phyloP scores from a whole-genome alignment of 2,888 invertebrate genomes.

The Euplagia quadripunctaria region DNA sequence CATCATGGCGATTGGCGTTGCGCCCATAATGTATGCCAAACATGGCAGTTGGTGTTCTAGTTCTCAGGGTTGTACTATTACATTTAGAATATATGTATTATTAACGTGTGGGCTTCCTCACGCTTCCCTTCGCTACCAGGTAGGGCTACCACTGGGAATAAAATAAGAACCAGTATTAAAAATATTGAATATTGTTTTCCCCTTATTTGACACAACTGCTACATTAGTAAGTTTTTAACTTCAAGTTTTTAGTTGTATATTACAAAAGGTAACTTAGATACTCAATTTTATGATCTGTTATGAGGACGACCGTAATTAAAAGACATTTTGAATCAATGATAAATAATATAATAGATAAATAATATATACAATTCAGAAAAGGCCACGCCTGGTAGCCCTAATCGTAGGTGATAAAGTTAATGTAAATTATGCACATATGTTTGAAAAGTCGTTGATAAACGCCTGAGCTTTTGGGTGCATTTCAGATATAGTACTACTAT shows the following conservation, averaged over 20 bases:
- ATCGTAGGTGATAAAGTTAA: constrained; percentile 33
- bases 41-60: constrained; percentile 41
- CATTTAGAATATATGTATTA: constrained; percentile 34
- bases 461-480: constrained; percentile 6
- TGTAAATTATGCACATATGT: constrained; percentile 32
- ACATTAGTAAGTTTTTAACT: background rate
- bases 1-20: constrained; percentile 26
- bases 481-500: constrained; percentile 9
- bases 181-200: no score
- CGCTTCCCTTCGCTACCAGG: constrained; percentile 16
- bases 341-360: no score
- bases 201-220: background rate
- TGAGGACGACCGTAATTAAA: background rate
- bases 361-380: background rate
- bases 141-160: background rate
- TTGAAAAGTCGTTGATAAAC: constrained; percentile 18
- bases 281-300: background rate
- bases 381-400: constrained; percentile 9
- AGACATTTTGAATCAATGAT: background rate
- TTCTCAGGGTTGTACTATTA: constrained; percentile 44
- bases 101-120: constrained; percentile 23
- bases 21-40: constrained; percentile 32
- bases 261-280: background rate
- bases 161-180: background rate
- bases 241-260: background rate